phyloP scores from a whole-genome alignment of 1,140 invertebrate species.

The Apis mellifera region Amel_HAv3.1 CM009938.2:10003501-10004000 shows the following conservation, averaged over 20 bases:
- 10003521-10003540: conserved; percentile 37
- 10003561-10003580: neutral
- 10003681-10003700: too few relatives aligned
- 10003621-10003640: neutral
- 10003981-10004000: too few relatives aligned
- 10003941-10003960: too few relatives aligned
- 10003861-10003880: neutral
- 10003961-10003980: too few relatives aligned
- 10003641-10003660: too few relatives aligned
- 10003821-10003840: neutral
- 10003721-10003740: neutral
- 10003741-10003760: too few relatives aligned
- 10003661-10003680: too few relatives aligned
- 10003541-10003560: conserved; percentile 8
- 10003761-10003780: too few relatives aligned
- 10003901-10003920: neutral
- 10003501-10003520: conserved; percentile 59
- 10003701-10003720: too few relatives aligned
- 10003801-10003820: too few relatives aligned
- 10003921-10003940: neutral
- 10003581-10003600: neutral
- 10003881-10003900: neutral
- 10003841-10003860: neutral
- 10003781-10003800: too few relatives aligned
- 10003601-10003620: neutral